Evolutionary conservation across 2,113 vertebrate genomes (phyloP).

Genomic region (Phrynocephalus versicolor): DNA sequence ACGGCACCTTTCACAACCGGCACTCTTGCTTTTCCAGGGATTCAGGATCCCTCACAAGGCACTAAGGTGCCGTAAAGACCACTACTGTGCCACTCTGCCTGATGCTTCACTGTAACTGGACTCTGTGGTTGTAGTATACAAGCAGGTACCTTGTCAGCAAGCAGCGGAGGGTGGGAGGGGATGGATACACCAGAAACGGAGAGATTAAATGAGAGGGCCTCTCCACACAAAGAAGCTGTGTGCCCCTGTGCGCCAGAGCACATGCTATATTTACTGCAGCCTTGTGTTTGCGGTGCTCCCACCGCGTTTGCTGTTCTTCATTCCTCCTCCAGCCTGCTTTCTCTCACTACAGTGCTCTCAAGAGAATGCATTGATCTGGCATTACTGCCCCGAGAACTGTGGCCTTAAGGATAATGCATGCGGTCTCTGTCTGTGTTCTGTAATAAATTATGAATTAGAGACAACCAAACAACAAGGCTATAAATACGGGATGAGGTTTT

Average conservation of each 20-base stretch:
- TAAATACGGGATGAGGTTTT: constrained; percentile 15
- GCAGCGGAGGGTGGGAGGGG: too few relatives aligned
- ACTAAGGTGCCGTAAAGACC: neutral
- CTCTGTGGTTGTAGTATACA: neutral
- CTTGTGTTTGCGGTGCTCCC: neutral
- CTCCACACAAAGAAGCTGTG: neutral
- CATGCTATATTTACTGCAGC: neutral
- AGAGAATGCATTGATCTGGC: constrained; percentile 5
- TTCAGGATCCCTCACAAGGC: too few relatives aligned
- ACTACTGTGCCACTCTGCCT: neutral
- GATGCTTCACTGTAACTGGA: neutral
- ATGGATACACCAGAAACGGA: neutral
- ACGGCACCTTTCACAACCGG: neutral
- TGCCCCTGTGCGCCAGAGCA: neutral
- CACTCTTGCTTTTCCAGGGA: too few relatives aligned
- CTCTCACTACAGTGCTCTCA: neutral
- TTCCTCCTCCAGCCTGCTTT: neutral
- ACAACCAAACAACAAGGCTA: constrained; percentile 22
- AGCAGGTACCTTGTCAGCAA: neutral
- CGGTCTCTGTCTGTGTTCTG: neutral
- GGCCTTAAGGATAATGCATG: constrained; percentile 12
- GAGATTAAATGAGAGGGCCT: neutral
- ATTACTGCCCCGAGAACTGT: neutral
- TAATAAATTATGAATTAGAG: constrained; percentile 31
- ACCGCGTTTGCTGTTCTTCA: neutral